phyloP scores from a whole-genome alignment of 2,797 vertebrate genomes.

The Loriculus beryllinus region DNA sequence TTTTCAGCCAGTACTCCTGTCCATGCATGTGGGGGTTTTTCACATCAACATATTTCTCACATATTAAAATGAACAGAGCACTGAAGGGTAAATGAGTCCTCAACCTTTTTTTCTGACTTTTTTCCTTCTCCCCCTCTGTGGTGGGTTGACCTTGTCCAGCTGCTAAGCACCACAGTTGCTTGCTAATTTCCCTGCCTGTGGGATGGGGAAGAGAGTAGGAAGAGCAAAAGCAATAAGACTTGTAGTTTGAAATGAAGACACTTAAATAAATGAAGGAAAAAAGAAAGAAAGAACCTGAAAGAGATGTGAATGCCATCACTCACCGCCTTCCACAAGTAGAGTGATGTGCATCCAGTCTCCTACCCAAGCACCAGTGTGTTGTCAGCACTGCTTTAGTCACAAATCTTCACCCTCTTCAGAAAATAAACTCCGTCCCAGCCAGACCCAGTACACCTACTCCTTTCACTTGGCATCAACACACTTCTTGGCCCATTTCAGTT shows the following conservation, averaged over 20 bases:
- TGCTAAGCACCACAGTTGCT: not conserved
- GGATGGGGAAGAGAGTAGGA: not conserved
- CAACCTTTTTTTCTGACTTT: not conserved
- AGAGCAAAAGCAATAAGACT: not conserved
- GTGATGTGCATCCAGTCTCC: not conserved
- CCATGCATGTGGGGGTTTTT: not conserved
- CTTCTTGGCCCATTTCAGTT: fast-evolving
- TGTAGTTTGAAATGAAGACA: fast-evolving
- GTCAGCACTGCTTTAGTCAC: not conserved
- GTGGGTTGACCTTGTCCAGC: not conserved
- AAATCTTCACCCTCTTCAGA: not conserved
- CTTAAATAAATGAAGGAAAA: not conserved
- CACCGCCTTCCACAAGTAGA: not conserved
- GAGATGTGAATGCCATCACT: not conserved
- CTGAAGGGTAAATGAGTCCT: not conserved
- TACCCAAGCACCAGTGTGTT: fast-evolving
- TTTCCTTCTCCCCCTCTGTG: not conserved
- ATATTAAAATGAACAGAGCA: not conserved
- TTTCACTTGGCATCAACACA: not conserved
- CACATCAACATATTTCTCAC: not conserved
- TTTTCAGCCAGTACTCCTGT: not conserved
- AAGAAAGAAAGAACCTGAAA: not conserved
- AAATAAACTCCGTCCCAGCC: not conserved
- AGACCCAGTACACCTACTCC: not conserved
- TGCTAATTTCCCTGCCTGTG: not conserved